These are phyloP conservation scores for Pycnomerus fuliginosus DNA, from an alignment of 2,888 invertebrate genomes.

Conservation along the genomic window DNA sequence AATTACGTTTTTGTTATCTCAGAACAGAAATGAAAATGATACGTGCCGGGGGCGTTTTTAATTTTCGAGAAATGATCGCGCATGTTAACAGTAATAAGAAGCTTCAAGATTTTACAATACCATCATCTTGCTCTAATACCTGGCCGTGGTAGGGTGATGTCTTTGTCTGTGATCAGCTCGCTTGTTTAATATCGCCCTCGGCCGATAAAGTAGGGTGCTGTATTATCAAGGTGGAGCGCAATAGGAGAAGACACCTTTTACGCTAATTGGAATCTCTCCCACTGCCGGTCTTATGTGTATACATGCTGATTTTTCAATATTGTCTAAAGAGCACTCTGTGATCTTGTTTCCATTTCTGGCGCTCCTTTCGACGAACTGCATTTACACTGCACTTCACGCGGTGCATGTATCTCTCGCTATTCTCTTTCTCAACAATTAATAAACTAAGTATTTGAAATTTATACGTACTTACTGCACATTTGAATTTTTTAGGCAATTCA, in stretches of 20 bases:
- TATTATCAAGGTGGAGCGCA: conserved; percentile 39
- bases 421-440: no score
- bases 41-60: conserved; percentile 53
- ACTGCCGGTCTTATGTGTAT: no score
- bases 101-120: conserved; percentile 49
- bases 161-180: conserved; percentile 33
- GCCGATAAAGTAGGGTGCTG: conserved; percentile 48
- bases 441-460: no score
- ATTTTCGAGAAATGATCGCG: conserved; percentile 54
- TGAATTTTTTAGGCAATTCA: no score
- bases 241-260: conserved; percentile 47
- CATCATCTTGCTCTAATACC: conserved; percentile 38
- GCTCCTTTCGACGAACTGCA: no score
- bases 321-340: no score
- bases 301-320: no score
- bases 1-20: conserved; percentile 53
- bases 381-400: no score
- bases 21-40: conserved; percentile 50
- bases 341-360: no score
- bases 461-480: no score
- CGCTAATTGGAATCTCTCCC: conserved; percentile 48
- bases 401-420: no score
- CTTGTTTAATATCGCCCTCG: conserved; percentile 49
- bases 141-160: conserved; percentile 27
- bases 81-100: conserved; percentile 51